Conservation (phyloP, 2,797 vertebrate genomes). For the Amblyopsis hoosieri region DNA sequence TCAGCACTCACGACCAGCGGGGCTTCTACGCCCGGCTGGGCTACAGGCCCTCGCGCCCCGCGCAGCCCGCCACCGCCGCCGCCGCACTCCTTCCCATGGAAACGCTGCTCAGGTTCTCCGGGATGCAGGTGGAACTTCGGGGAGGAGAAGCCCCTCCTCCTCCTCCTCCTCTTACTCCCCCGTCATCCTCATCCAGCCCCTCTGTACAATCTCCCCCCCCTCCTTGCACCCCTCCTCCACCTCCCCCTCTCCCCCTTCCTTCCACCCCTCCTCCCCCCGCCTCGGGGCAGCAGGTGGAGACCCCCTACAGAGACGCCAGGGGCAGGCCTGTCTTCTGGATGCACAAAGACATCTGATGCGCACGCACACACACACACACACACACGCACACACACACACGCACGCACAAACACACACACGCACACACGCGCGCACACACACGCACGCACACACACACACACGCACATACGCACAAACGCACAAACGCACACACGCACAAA, state of each 20-base stretch:
- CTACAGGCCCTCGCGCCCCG: constrained; percentile 81
- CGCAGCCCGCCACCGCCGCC: constrained; percentile 85
- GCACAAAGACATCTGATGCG: constrained; percentile 89
- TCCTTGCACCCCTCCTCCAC: constrained; percentile 6
- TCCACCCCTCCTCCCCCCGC: constrained; percentile 31
- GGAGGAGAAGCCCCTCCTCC: not conserved
- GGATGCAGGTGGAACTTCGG: constrained; percentile 13
- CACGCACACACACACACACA: not conserved
- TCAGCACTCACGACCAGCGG: constrained; percentile 93
- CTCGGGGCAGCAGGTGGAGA: constrained; percentile 53
- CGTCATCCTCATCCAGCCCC: constrained; percentile 29
- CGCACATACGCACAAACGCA: too few relatives aligned
- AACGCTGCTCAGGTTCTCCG: constrained; percentile 80
- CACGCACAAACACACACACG: too few relatives aligned
- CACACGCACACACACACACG: not conserved
- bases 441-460: not conserved
- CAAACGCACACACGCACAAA: not conserved
- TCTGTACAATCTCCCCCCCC: constrained; percentile 5
- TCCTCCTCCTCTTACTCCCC: constrained; percentile 15
- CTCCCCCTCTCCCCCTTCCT: not conserved
- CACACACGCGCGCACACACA: not conserved
- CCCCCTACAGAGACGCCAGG: constrained; percentile 83
- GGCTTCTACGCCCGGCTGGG: constrained; percentile 91
- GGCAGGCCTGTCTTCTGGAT: constrained; percentile 93
- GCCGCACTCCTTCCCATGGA: constrained; percentile 76